Percentiles rank a stretch among this genome's conserved stretches.
Evolutionary conservation across 2,888 invertebrate species (phyloP).

Genomic region (Platycheirus rosarum): DNA sequence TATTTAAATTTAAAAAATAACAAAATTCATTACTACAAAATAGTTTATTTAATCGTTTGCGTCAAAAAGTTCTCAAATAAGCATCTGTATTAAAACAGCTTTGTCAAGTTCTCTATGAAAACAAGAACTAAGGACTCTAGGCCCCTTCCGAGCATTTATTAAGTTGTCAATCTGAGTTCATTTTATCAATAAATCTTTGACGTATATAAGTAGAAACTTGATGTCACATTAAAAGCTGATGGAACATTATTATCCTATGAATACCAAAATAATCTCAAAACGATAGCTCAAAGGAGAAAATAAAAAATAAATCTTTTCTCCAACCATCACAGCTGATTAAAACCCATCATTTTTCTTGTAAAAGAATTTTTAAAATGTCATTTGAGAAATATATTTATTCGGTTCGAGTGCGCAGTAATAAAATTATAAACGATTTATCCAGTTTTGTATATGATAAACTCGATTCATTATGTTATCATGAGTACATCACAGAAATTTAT

Average conservation of each 20-base stretch:
- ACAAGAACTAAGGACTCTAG: neutral
- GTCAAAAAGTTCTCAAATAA: no score
- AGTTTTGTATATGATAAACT: no score
- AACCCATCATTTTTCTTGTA: neutral
- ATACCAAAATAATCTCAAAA: slow-evolving; percentile 6
- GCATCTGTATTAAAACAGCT: no score
- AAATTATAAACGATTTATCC: slow-evolving; percentile 8
- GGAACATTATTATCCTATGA: neutral
- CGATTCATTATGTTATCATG: no score
- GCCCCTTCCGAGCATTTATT: neutral
- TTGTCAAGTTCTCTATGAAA: no score
- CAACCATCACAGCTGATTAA: neutral
- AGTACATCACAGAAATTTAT: no score
- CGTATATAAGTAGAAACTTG: slow-evolving; percentile 4
- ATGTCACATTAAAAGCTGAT: slow-evolving; percentile 23
- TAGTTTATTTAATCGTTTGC: no score
- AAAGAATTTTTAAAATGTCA: neutral
- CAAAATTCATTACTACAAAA: no score
- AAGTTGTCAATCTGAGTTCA: slow-evolving; percentile 14
- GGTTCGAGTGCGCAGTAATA: neutral
- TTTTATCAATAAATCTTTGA: slow-evolving; percentile 8
- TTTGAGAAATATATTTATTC: neutral
- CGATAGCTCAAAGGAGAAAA: neutral
- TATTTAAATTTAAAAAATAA: no score
- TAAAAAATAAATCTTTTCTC: neutral